Evolutionary conservation across 2,113 vertebrate genomes (phyloP).

Genomic region (Eptesicus fuscus): DNA sequence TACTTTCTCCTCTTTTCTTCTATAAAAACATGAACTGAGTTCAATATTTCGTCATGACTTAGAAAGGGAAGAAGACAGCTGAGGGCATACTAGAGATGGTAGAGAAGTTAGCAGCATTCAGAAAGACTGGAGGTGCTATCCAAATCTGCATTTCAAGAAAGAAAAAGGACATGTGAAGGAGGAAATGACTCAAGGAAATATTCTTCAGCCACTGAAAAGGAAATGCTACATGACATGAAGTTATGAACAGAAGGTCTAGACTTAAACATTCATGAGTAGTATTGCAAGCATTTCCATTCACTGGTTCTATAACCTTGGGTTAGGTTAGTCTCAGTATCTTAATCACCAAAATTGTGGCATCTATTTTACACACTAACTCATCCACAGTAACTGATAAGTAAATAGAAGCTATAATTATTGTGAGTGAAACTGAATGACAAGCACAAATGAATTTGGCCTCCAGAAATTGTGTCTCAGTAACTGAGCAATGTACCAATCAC

Average conservation of each 20-base stretch:
- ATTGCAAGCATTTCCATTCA: not conserved
- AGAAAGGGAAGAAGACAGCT: not conserved
- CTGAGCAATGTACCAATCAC: not conserved
- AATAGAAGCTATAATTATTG: not conserved
- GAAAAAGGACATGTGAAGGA: not conserved
- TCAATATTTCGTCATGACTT: not conserved
- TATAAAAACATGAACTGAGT: not conserved
- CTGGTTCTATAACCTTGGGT: not conserved
- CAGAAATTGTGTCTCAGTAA: not conserved
- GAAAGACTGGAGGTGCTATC: not conserved
- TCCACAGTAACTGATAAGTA: not conserved
- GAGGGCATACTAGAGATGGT: not conserved
- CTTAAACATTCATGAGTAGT: not conserved
- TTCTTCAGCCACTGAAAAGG: not conserved
- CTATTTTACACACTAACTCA: not conserved
- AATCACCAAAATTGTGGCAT: not conserved
- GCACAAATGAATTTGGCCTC: not conserved
- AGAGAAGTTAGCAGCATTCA: not conserved
- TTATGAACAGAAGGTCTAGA: not conserved
- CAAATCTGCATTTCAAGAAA: not conserved
- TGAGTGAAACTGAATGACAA: not conserved
- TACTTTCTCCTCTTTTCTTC: not conserved
- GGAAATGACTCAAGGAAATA: not conserved
- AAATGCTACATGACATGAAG: not conserved
- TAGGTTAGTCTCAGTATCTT: not conserved